Evolutionary conservation across 2,113 vertebrate genomes (phyloP).

Genomic region (Microcebus murinus): DNA sequence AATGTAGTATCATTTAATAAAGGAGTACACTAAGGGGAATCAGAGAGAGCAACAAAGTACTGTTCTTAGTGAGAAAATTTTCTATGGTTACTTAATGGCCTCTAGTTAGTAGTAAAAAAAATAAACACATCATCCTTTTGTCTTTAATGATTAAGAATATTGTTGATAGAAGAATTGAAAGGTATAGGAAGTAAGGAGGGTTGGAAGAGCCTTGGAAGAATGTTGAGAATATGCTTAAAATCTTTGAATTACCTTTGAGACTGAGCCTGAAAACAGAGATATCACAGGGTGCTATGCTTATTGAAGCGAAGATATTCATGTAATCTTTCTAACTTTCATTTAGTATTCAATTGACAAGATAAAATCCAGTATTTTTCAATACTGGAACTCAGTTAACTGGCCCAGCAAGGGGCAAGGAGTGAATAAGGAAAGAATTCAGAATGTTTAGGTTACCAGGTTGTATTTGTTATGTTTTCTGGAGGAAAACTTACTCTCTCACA

Average conservation of each 20-base stretch:
- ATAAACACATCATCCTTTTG: background rate
- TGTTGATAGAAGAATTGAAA: background rate
- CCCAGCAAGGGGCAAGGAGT: background rate
- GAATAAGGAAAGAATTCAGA: background rate
- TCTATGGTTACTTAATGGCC: background rate
- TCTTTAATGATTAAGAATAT: background rate
- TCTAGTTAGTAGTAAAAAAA: background rate
- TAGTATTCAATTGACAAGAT: background rate
- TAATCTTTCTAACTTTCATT: background rate
- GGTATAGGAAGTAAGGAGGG: background rate
- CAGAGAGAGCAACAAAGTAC: background rate
- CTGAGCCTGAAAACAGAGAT: background rate
- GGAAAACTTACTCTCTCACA: background rate
- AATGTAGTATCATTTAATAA: conserved; percentile 47
- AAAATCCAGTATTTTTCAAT: background rate
- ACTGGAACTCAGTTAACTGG: background rate
- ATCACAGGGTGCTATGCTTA: background rate
- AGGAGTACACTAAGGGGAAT: background rate
- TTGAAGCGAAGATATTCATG: background rate
- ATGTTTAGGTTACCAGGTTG: background rate
- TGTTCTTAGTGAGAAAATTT: background rate
- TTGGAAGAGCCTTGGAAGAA: background rate
- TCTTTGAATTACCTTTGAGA: background rate
- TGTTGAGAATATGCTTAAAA: background rate
- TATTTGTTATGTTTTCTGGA: background rate